Conservation (phyloP, 1,140 invertebrate species). For the Psilanteris sp. region DNA sequence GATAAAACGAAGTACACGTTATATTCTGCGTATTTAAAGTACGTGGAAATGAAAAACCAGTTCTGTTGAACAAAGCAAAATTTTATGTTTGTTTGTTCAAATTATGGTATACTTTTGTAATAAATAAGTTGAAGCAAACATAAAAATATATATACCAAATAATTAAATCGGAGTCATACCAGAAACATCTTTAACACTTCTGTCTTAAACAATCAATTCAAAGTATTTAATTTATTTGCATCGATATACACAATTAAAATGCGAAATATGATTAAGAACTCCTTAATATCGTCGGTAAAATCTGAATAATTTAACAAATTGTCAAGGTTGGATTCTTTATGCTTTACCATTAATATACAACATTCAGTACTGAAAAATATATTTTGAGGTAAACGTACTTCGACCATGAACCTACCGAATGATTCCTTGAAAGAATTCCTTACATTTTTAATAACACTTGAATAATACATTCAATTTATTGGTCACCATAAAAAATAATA, state of each 20-base stretch:
- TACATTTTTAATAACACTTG: slow-evolving; percentile 25
- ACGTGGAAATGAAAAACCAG: too few relatives aligned
- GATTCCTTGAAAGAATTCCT: slow-evolving; percentile 24
- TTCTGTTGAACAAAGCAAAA: too few relatives aligned
- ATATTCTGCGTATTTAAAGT: too few relatives aligned
- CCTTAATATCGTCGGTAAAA: slow-evolving; percentile 31
- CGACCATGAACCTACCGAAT: slow-evolving; percentile 29
- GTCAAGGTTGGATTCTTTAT: slow-evolving; percentile 22
- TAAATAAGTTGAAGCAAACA: too few relatives aligned
- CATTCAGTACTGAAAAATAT: slow-evolving; percentile 23
- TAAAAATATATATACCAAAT: too few relatives aligned
- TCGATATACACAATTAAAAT: background rate
- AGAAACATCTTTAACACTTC: too few relatives aligned
- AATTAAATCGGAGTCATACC: too few relatives aligned
- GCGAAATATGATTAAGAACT: slow-evolving; percentile 26
- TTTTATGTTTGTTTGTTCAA: too few relatives aligned
- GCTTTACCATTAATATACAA: slow-evolving; percentile 32
- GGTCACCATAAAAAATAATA: too few relatives aligned
- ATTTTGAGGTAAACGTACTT: slow-evolving; percentile 51
- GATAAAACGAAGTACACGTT: too few relatives aligned
- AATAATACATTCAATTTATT: slow-evolving; percentile 27
- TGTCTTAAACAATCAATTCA: slow-evolving; percentile 18
- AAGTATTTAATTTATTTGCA: slow-evolving; percentile 7
- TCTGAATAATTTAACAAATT: slow-evolving; percentile 40
- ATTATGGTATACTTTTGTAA: too few relatives aligned